Evolutionary conservation across 2,797 vertebrate genomes (phyloP).

Genomic region (Phataginus tetradactyla): DNA sequence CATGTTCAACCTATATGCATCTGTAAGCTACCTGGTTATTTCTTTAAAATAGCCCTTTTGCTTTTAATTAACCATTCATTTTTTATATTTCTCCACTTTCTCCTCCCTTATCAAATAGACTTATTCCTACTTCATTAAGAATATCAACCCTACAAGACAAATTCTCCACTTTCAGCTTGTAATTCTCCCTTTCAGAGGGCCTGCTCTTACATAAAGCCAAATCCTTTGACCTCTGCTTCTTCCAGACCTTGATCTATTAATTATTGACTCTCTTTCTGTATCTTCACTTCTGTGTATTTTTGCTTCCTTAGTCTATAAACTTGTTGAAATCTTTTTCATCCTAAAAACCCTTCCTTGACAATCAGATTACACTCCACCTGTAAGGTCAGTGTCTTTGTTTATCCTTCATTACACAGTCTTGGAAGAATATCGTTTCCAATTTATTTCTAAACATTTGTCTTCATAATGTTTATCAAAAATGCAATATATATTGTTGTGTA

Average conservation of each 20-base stretch:
- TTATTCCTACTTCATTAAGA: background rate
- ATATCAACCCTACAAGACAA: background rate
- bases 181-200: background rate
- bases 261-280: background rate
- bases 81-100: background rate
- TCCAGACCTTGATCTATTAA: background rate
- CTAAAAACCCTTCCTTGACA: background rate
- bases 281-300: background rate
- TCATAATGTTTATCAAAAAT: background rate
- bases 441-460: constrained; percentile 4
- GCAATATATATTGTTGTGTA: background rate
- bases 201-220: background rate
- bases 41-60: background rate
- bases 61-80: background rate
- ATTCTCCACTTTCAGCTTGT: background rate
- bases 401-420: background rate
- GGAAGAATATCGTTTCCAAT: background rate
- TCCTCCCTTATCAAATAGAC: background rate
- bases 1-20: background rate
- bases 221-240: background rate
- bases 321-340: background rate
- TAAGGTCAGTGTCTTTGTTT: background rate
- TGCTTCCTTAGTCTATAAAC: background rate
- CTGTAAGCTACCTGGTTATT: background rate
- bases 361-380: background rate